A percentile compares a stretch with the other conserved stretches of the same genome.
Conservation (phyloP, 2,113 vertebrate genomes). For the Elephantulus edwardii region DNA sequence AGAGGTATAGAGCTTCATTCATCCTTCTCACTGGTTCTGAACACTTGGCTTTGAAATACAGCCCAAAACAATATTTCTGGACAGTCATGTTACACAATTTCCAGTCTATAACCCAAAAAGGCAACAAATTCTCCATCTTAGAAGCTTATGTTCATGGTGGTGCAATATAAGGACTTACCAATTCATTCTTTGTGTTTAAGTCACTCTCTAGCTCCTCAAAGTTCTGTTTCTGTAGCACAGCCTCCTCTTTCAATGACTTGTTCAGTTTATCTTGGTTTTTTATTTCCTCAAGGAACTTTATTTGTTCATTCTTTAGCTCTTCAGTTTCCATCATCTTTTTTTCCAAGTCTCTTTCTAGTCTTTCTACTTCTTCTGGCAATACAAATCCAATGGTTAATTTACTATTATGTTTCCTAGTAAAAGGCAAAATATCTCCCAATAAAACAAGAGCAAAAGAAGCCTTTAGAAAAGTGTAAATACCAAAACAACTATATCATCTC, state of each 20-base stretch:
- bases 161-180: slow-evolving; percentile 82
- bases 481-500: too few species aligned
- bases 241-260: slow-evolving; percentile 83
- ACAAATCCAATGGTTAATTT: slow-evolving; percentile 38
- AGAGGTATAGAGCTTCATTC: not conserved
- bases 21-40: not conserved
- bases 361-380: slow-evolving; percentile 88
- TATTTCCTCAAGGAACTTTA: slow-evolving; percentile 83
- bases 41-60: not conserved
- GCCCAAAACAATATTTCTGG: not conserved
- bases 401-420: slow-evolving; percentile 22
- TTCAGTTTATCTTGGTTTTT: slow-evolving; percentile 85
- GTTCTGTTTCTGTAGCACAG: slow-evolving; percentile 81
- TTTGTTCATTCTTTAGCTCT: slow-evolving; percentile 82
- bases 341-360: slow-evolving; percentile 88
- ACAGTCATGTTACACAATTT: not conserved
- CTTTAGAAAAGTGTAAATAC: slow-evolving; percentile 4
- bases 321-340: slow-evolving; percentile 82
- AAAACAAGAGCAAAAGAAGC: slow-evolving; percentile 31
- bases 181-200: slow-evolving; percentile 87
- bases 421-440: slow-evolving; percentile 16
- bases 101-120: not conserved
- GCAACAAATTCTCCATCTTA: slow-evolving; percentile 18
- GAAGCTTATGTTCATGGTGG: not conserved
- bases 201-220: slow-evolving; percentile 84